A percentile compares a stretch with the other conserved stretches of the same genome.
phyloP scores from a whole-genome alignment of 2,888 invertebrate species.

The Thyatira batis region DNA sequence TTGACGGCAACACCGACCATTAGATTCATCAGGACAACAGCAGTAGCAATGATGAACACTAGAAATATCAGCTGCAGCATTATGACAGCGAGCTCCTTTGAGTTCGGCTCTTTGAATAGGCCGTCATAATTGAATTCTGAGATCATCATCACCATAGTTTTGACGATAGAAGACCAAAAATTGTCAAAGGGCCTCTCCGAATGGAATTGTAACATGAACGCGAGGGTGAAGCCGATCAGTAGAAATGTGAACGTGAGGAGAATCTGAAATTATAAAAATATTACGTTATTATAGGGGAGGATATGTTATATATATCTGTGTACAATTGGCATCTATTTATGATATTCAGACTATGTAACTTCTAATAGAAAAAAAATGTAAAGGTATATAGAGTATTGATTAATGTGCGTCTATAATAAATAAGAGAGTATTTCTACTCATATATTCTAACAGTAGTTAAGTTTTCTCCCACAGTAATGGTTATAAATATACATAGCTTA shows the following conservation, averaged over 20 bases:
- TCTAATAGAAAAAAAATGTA: too few relatives aligned
- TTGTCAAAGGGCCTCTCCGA: neutral
- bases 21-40: constrained; percentile 1
- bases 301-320: too few relatives aligned
- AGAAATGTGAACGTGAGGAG: constrained; percentile 36
- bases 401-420: too few relatives aligned
- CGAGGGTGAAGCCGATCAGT: constrained; percentile 50
- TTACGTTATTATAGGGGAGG: too few relatives aligned
- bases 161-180: neutral
- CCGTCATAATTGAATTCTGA: constrained; percentile 1
- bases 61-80: neutral
- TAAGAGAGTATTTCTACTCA: too few relatives aligned
- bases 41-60: neutral
- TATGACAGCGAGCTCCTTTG: neutral
- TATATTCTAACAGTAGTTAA: too few relatives aligned
- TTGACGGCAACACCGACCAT: constrained; percentile 5
- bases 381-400: too few relatives aligned
- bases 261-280: neutral
- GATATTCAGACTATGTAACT: too few relatives aligned
- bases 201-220: constrained; percentile 3
- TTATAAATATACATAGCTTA: too few relatives aligned
- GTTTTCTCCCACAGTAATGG: too few relatives aligned
- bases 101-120: neutral
- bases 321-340: too few relatives aligned
- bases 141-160: constrained; percentile 4